These are phyloP conservation scores for Sycophila sp. DNA, from an alignment of 1,140 invertebrate genomes.

Conservation along the genomic window DNA sequence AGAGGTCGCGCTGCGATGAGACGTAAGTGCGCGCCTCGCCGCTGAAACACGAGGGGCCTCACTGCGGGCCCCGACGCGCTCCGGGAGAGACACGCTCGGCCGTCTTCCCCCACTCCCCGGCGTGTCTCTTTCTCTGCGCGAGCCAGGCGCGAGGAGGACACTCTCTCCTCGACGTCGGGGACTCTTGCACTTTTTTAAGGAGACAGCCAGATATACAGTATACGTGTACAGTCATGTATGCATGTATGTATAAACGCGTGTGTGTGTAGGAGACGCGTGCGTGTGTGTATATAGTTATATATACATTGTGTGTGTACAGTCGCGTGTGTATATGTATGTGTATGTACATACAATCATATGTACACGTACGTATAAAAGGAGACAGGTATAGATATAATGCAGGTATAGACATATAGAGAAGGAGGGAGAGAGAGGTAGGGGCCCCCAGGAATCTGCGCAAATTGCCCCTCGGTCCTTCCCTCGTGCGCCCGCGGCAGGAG, in stretches of 20 bases:
- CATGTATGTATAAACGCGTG: not conserved
- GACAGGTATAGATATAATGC: not conserved
- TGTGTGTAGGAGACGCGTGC: not conserved
- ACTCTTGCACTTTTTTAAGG: slow-evolving; percentile 1
- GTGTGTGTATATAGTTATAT: not conserved
- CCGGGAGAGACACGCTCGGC: not conserved
- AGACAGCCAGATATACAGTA: not conserved
- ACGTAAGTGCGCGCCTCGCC: too few species aligned
- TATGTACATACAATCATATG: not conserved
- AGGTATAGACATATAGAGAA: too few species aligned
- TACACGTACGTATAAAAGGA: not conserved
- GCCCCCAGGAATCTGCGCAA: slow-evolving; percentile 51
- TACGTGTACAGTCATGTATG: not conserved
- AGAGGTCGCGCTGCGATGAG: too few species aligned
- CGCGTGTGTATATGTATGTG: not conserved
- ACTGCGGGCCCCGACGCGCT: not conserved
- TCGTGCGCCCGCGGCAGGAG: too few species aligned
- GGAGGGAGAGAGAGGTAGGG: not conserved
- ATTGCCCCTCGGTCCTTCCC: slow-evolving; percentile 54
- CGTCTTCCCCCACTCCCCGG: not conserved
- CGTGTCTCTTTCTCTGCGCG: not conserved
- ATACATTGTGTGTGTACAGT: not conserved
- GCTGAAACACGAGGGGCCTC: not conserved
- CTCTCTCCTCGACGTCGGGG: not conserved
- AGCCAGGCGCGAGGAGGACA: not conserved